Conservation (phyloP, 2,888 invertebrate species). For the Ligdia adustata region DNA sequence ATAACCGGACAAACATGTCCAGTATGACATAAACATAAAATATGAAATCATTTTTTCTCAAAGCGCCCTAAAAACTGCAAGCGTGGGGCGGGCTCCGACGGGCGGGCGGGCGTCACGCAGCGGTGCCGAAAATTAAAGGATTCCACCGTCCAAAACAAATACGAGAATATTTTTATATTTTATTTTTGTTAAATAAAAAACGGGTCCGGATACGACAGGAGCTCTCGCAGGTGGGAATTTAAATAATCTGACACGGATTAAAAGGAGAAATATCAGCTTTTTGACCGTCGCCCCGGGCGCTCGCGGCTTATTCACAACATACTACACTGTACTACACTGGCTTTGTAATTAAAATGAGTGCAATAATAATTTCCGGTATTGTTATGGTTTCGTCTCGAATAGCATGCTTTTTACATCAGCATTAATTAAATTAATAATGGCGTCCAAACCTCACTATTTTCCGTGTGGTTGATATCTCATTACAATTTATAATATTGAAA, state of each 20-base stretch:
- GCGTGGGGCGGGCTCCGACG: slow-evolving; percentile 54
- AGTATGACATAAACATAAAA: slow-evolving; percentile 56
- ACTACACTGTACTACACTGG: slow-evolving; percentile 46
- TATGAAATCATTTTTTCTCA: slow-evolving; percentile 68
- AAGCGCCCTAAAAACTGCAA: slow-evolving; percentile 67
- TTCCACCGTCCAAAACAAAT: slow-evolving; percentile 82
- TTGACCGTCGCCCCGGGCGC: slow-evolving; percentile 72
- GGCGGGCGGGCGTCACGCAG: slow-evolving; percentile 60
- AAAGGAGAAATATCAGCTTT: slow-evolving; percentile 82
- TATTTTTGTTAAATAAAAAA: slow-evolving; percentile 78
- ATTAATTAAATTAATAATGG: slow-evolving; percentile 23
- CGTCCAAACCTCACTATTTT: slow-evolving; percentile 19
- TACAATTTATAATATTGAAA: no score
- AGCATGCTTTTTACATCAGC: slow-evolving; percentile 26
- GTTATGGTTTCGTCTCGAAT: slow-evolving; percentile 28
- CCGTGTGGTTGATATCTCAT: slow-evolving; percentile 10
- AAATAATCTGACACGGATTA: slow-evolving; percentile 84
- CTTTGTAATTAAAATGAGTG: slow-evolving; percentile 70
- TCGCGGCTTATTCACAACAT: slow-evolving; percentile 70
- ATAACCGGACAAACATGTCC: slow-evolving; percentile 41
- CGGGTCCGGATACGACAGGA: slow-evolving; percentile 57
- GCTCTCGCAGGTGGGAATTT: slow-evolving; percentile 82
- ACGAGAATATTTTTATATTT: slow-evolving; percentile 81
- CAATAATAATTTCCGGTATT: slow-evolving; percentile 31
- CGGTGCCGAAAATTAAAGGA: slow-evolving; percentile 81